A percentile compares a stretch with the other conserved stretches of the same genome.
Conservation (phyloP, 2,797 vertebrate genomes). For the Alfaro cultratus region DNA sequence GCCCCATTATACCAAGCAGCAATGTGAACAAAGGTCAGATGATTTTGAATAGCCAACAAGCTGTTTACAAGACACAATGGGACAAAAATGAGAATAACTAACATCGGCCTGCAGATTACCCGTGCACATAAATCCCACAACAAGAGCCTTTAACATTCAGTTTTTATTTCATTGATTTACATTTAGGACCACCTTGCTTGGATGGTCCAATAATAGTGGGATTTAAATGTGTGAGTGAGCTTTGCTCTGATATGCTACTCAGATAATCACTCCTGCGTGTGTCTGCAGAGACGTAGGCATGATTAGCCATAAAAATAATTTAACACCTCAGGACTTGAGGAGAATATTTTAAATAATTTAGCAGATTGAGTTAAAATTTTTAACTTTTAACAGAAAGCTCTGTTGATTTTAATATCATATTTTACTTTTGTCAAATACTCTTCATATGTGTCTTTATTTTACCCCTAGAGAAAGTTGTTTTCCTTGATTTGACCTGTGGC, state of each 20-base stretch:
- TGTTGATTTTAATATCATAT: slow-evolving; percentile 6
- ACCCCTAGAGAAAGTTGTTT: slow-evolving; percentile 9
- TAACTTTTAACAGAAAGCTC: slow-evolving; percentile 12
- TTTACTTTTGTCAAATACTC: background rate
- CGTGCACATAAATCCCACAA: slow-evolving; percentile 43
- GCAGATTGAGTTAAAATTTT: slow-evolving; percentile 6
- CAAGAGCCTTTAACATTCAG: slow-evolving; percentile 42
- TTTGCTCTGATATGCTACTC: slow-evolving; percentile 42
- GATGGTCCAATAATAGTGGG: slow-evolving; percentile 49
- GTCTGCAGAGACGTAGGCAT: background rate
- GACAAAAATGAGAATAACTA: slow-evolving; percentile 51
- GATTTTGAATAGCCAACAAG: slow-evolving; percentile 35
- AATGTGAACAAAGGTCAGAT: slow-evolving; percentile 52
- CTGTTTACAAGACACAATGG: slow-evolving; percentile 20
- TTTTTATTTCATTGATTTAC: slow-evolving; percentile 50
- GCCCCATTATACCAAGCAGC: slow-evolving; percentile 8
- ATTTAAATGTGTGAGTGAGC: slow-evolving; percentile 58
- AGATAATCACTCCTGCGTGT: slow-evolving; percentile 45
- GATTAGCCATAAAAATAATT: slow-evolving; percentile 39
- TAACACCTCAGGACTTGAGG: slow-evolving; percentile 9
- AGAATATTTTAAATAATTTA: background rate
- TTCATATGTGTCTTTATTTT: background rate
- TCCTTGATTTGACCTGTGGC: slow-evolving; percentile 25
- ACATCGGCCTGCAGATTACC: slow-evolving; percentile 44
- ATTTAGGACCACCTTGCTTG: slow-evolving; percentile 22